Evolutionary conservation across 1,140 invertebrate genomes (phyloP), one percentile per base, ranked within the genome.

Genomic region (Bombus confusus): DNA sequence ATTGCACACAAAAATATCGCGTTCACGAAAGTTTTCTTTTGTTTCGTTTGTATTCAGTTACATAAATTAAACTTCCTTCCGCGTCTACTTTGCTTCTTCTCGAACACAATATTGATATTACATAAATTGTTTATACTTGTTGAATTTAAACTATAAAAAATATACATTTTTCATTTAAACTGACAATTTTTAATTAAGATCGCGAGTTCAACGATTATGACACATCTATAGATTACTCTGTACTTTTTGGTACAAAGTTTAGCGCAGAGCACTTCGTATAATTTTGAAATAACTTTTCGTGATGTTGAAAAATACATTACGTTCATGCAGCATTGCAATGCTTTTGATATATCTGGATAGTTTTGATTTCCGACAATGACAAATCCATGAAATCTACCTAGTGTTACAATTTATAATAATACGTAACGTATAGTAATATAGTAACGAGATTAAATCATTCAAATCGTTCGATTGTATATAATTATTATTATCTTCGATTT

Each of bases 401-500:
- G 15, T 12, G 18, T 37, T 72, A 15, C 12, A 8, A 72, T 15
- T 25, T 15, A n/a, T 62, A 5, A n/a, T 62, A 31, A 8, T 15
- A 22, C 47, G 18, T 52, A 22, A 22, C 2, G 47, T 52, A 31
- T 31, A 34, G 6, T 8, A 66, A 31, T 18, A 34, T 18, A 66
- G 5, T 18, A 64, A 31, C 13, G 6, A 31, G 13, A 64, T 31
- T 31, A 31, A 66, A 31, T 66, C 8, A 31, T 31, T 66, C 2
- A 6, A 66, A 31, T n/a, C n/a, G 28, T 59, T 59, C 18, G 5
- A 59, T 28, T 25, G 25, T 6, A 28, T 28, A 37, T 34, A 22
- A 59, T 76, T 76, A 66, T 76, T 76, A 66, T 31, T 31, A 64
- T 62, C 12, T 62, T 12, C 15, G 13, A 66, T 66, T 66, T 66